Conservation (phyloP, 2,113 vertebrate genomes). For the Bettongia penicillata region DNA sequence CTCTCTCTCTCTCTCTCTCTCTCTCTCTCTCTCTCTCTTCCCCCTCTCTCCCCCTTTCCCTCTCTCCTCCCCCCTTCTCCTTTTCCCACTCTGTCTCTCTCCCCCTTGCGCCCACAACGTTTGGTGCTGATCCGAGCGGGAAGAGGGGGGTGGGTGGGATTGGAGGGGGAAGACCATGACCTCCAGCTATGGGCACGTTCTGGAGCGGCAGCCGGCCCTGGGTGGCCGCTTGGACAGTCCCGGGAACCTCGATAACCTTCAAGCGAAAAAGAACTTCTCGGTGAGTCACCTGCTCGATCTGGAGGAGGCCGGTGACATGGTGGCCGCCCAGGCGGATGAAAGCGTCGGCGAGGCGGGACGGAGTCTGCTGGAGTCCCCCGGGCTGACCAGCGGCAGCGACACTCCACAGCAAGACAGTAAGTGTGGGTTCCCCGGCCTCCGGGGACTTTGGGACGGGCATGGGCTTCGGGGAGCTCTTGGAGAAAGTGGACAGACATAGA, state of each 20-base stretch:
- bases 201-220: slow-evolving; percentile 93
- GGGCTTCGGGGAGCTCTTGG: not conserved
- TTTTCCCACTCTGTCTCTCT: slow-evolving; percentile 66
- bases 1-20: slow-evolving; percentile 21
- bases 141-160: slow-evolving; percentile 80
- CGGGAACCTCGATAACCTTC: slow-evolving; percentile 93
- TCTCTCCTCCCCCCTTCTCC: slow-evolving; percentile 61
- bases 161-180: slow-evolving; percentile 89
- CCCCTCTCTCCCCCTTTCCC: slow-evolving; percentile 28
- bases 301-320: slow-evolving; percentile 97
- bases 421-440: slow-evolving; percentile 76
- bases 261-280: slow-evolving; percentile 99
- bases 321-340: slow-evolving; percentile 92
- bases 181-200: slow-evolving; percentile 96
- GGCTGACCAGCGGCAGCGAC: slow-evolving; percentile 98
- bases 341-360: slow-evolving; percentile 92
- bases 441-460: not conserved
- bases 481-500: no score
- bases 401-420: slow-evolving; percentile 98
- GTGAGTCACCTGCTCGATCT: slow-evolving; percentile 99
- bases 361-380: slow-evolving; percentile 95
- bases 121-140: slow-evolving; percentile 80
- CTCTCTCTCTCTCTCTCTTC: slow-evolving; percentile 22
- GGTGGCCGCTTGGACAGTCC: slow-evolving; percentile 94
- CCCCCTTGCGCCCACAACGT: slow-evolving; percentile 74